A percentile compares a stretch with the other conserved stretches of the same genome.
These are phyloP conservation scores for Hemicordylus capensis DNA, from an alignment of 2,113 vertebrate genomes.

Conservation along the genomic window DNA sequence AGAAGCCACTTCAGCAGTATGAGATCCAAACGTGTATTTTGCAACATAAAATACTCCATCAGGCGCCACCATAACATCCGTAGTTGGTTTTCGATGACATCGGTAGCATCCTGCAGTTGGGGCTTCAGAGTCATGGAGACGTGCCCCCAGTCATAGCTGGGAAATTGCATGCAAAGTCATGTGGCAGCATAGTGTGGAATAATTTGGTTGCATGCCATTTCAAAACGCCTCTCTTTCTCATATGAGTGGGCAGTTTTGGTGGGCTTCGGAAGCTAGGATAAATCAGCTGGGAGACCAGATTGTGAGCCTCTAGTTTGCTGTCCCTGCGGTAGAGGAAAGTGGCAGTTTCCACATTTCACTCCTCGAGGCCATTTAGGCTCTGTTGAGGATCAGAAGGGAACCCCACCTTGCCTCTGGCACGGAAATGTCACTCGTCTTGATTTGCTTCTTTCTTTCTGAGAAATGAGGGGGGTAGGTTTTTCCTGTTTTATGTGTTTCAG, in stretches of 20 bases:
- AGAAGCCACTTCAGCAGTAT: no score
- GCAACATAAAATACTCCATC: no score
- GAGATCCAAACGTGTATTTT: background rate
- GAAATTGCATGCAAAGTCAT: background rate
- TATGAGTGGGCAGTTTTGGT: background rate
- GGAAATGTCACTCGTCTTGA: no score
- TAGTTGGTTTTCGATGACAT: background rate
- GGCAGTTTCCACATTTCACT: background rate
- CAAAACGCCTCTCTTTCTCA: background rate
- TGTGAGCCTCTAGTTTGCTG: background rate
- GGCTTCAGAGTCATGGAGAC: background rate
- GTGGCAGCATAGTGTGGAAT: background rate
- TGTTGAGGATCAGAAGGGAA: background rate
- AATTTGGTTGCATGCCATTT: background rate
- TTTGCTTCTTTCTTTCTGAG: background rate
- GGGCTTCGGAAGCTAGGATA: background rate
- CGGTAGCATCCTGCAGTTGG: background rate
- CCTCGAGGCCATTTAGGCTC: background rate
- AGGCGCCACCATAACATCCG: background rate
- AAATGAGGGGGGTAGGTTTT: no score
- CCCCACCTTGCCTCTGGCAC: background rate
- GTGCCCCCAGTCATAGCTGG: background rate
- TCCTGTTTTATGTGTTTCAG: background rate
- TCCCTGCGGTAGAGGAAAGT: background rate
- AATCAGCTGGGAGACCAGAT: background rate